These are phyloP conservation scores for Tenthredo amoena DNA, from an alignment of 2,888 invertebrate species.

Conservation along the genomic window DNA sequence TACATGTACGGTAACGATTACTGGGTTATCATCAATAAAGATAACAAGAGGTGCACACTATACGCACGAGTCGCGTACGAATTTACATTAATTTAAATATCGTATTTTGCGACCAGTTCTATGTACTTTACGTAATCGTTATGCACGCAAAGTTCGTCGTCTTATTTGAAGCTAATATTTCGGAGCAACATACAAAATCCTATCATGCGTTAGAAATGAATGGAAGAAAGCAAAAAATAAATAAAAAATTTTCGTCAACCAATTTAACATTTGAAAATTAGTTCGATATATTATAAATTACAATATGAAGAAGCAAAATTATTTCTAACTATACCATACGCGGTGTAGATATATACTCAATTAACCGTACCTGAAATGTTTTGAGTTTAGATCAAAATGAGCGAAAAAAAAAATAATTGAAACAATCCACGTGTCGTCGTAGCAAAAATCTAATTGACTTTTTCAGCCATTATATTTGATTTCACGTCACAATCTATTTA, in stretches of 20 bases:
- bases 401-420: background rate
- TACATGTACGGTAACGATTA: background rate
- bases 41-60: background rate
- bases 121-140: conserved; percentile 1
- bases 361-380: background rate
- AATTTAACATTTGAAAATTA: background rate
- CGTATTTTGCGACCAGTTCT: background rate
- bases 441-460: background rate
- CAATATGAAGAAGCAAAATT: background rate
- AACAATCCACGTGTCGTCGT: background rate
- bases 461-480: conserved; percentile 29
- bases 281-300: background rate
- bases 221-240: background rate
- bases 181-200: background rate
- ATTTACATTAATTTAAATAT: conserved; percentile 34
- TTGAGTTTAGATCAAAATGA: background rate
- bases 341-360: background rate
- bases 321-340: too few species aligned
- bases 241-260: background rate
- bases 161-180: background rate
- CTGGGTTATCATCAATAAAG: background rate
- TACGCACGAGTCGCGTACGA: background rate
- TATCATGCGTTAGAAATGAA: background rate
- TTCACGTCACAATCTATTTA: conserved; percentile 24
- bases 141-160: background rate